Base-by-base conservation (phyloP, 2,113 vertebrate genomes). In the Indri indri region DNA sequence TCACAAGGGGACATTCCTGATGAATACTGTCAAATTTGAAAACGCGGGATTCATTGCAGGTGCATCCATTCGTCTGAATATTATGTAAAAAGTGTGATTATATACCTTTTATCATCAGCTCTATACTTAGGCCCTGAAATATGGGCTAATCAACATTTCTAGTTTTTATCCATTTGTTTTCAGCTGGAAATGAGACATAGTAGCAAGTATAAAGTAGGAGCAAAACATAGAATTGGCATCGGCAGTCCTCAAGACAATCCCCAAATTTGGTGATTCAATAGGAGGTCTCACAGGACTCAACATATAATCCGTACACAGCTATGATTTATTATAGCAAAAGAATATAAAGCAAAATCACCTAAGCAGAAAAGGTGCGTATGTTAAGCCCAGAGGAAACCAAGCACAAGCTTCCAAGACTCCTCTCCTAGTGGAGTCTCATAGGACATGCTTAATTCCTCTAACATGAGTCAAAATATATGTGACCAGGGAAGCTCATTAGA, bases 281-380 rank as follows among this genome's bases (percentile, higher is more conserved):
- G 63, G 68, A 91, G 13, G 50, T 86, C n/a, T 85, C 16, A 27
- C 3, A 57, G 74, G 40, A 83, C 37, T 90, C 66, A 71, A 45
- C 32, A 68, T 73, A 17, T 89, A 85, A 74, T 85, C 59, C 16
- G 54, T 77, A 61, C 61, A 83, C 22, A 82, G 59, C 59, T 90
- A 30, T 93, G 59, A 68, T 80, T 92, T 96, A 59, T 74, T 86
- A 65, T 8, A 66, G 45, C 61, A 79, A 86, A 91, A 83, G 79
- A 65, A 45, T 42, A 80, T 68, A 90, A 82, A 88, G 73, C 42
- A 91, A 79, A 94, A 77, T 61, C n/a, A 83, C 27, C 47, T 45
- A 63, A 90, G 27, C 6, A 8, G 47, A 23, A 73, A 90, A 84
- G 54, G 22, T 73, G 1, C 61, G 34, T 42, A 65, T n/a, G 0